phyloP scores from a whole-genome alignment of 1,140 invertebrate species.

The Drosophila tristis region DNA sequence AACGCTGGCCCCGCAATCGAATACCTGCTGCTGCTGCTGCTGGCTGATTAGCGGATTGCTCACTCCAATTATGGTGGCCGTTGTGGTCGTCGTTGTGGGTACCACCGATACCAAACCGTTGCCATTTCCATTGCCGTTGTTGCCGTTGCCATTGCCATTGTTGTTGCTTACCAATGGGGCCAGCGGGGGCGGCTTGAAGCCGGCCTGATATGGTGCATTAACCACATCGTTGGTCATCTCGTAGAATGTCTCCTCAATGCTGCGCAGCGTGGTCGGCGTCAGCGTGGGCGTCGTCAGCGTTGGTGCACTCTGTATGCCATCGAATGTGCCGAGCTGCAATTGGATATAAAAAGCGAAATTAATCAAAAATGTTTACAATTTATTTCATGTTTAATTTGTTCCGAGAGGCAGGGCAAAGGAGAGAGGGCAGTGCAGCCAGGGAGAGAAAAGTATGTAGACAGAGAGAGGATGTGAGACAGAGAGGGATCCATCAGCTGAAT shows the following conservation, averaged over 20 bases:
- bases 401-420: no score
- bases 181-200: slow-evolving; percentile 92
- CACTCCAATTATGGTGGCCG: slow-evolving; percentile 26
- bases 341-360: slow-evolving; percentile 36
- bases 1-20: slow-evolving; percentile 24
- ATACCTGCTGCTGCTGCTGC: slow-evolving; percentile 19
- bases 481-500: slow-evolving; percentile 34
- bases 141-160: slow-evolving; percentile 24
- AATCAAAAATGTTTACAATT: not conserved
- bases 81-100: slow-evolving; percentile 20
- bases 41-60: slow-evolving; percentile 32
- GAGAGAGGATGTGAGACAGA: slow-evolving; percentile 1
- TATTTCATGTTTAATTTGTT: not conserved
- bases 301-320: slow-evolving; percentile 91
- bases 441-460: not conserved
- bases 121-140: slow-evolving; percentile 22
- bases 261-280: slow-evolving; percentile 96
- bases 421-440: not conserved
- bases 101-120: not conserved
- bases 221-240: slow-evolving; percentile 88
- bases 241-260: slow-evolving; percentile 93
- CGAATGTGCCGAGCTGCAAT: slow-evolving; percentile 91
- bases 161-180: slow-evolving; percentile 29
- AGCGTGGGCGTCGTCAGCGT: slow-evolving; percentile 95
- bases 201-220: slow-evolving; percentile 92